Evolutionary conservation across 2,797 vertebrate species (phyloP), one percentile per base, ranked within the genome.

Genomic region (Petrocephalus sullivani): DNA sequence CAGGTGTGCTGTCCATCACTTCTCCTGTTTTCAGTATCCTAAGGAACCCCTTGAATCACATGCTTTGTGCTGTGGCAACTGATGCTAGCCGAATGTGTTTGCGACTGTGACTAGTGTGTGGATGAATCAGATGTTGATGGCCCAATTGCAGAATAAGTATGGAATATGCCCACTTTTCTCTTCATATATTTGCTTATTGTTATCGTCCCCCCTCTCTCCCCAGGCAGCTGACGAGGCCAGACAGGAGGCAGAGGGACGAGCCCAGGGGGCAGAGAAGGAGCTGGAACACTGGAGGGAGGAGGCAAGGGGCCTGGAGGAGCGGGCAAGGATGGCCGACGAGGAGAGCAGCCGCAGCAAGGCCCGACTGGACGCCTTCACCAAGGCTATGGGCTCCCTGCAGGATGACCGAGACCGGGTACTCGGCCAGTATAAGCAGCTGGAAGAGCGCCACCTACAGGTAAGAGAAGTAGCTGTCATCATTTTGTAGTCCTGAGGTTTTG

Each of bases 331-430:
- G 41, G 91, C 93, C 6, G 94, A 94, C 83, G 97, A 97, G 82
- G 97, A 97, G 88, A 94, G 94, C 90, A 94, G 91, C 87, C 96
- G 94, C 89, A 95, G 95, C 61, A 97, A 96, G 91, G 91, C 96
- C 87, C 95, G 94, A 57, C 94, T 99, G 90, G 96, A 97, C 89
- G 96, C 97, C 14, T 98, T 99, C 85, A 95, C 95, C 33, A 99
- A 97, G 88, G 97, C 98, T 88, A 99, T 99, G 98, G 96, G 96
- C n/a, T 99, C 98, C 5, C 90, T 99, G 91, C 98, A 99, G 92
- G 96, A 98, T 0, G 98, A 99, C 91, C 90, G 98, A 87, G 98
- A 99, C 91, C 89, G 95, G 33, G 93, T 99, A 57, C 92, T 99
- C 33, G 93, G 92, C 89, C 96, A 95, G 82, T 99, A 99, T 93